Conservation (phyloP, 2,797 vertebrate genomes). For the Melanotaenia boesemani region DNA sequence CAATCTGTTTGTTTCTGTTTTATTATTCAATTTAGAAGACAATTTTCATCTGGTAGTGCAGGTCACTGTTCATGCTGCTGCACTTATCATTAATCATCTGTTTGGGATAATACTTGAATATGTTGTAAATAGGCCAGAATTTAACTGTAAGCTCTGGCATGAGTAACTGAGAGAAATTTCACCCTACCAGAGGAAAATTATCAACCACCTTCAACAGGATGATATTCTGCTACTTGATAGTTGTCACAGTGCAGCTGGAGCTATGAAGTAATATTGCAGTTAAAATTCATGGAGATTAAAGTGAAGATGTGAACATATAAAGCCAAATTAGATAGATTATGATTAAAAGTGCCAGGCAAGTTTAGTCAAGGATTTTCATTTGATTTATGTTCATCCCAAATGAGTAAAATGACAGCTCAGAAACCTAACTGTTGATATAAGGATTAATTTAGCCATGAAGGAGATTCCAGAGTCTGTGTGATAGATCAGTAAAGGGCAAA, state of each 20-base stretch:
- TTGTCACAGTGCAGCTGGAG: constrained; percentile 16
- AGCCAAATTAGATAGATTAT: constrained; percentile 26
- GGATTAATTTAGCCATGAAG: constrained; percentile 43
- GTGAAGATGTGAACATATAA: constrained; percentile 27
- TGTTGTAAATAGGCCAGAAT: not conserved
- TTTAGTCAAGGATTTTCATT: constrained; percentile 31
- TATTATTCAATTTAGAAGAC: constrained; percentile 8
- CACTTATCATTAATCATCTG: constrained; percentile 6
- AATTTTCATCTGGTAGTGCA: constrained; percentile 5
- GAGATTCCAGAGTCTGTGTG: constrained; percentile 1
- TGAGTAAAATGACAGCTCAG: constrained; percentile 35
- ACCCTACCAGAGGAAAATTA: constrained; percentile 14
- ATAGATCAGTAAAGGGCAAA: constrained; percentile 1
- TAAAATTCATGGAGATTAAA: constrained; percentile 27
- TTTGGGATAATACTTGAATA: constrained; percentile 10
- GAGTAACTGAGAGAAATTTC: constrained; percentile 24
- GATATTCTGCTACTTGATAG: constrained; percentile 9
- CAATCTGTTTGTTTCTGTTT: constrained; percentile 9
- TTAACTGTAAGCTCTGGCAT: constrained; percentile 4
- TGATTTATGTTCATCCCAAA: constrained; percentile 40
- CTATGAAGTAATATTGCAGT: constrained; percentile 21
- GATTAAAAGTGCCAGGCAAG: constrained; percentile 16
- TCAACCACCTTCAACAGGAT: constrained; percentile 26
- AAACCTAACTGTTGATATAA: constrained; percentile 25
- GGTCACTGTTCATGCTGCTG: constrained; percentile 9